A percentile compares a stretch with the other conserved stretches of the same genome.
phyloP scores from a whole-genome alignment of 2,888 invertebrate genomes.

The Nymphalis c-album region DNA sequence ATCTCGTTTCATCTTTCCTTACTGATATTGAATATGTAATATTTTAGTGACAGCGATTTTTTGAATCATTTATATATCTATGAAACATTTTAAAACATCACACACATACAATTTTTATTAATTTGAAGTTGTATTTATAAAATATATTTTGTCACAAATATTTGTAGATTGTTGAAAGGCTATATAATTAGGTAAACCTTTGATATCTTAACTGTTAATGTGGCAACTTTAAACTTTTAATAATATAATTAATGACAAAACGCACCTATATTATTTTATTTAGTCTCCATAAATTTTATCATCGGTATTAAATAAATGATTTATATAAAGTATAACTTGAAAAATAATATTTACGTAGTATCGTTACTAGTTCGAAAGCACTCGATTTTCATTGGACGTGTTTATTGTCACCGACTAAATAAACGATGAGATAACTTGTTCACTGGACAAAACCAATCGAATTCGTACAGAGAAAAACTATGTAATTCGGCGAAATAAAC shows the following conservation, averaged over 20 bases:
- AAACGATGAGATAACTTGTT: conserved; percentile 8
- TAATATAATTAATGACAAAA: too few relatives aligned
- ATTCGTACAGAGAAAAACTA: conserved; percentile 8
- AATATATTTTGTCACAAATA: too few relatives aligned
- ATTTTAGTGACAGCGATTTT: conserved; percentile 3
- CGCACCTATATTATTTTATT: too few relatives aligned
- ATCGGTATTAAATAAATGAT: too few relatives aligned
- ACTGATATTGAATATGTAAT: conserved; percentile 9
- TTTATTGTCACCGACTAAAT: conserved; percentile 3
- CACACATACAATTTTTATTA: not conserved
- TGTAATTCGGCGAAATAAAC: not conserved
- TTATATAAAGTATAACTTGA: too few relatives aligned
- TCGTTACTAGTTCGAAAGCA: not conserved
- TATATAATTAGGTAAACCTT: too few relatives aligned
- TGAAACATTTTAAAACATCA: not conserved
- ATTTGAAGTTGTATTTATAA: too few relatives aligned
- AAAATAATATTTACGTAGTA: too few relatives aligned
- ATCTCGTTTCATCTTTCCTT: conserved; percentile 5
- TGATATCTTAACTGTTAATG: too few relatives aligned
- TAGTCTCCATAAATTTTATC: too few relatives aligned
- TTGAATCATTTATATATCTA: not conserved
- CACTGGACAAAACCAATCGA: conserved; percentile 4
- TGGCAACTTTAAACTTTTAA: too few relatives aligned
- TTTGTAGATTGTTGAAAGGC: too few relatives aligned
- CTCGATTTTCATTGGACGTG: not conserved